Percentiles rank a stretch among this genome's conserved stretches.
These are phyloP conservation scores for Itoplectis maculator DNA, from an alignment of 2,888 invertebrate species.

Conservation along the genomic window DNA sequence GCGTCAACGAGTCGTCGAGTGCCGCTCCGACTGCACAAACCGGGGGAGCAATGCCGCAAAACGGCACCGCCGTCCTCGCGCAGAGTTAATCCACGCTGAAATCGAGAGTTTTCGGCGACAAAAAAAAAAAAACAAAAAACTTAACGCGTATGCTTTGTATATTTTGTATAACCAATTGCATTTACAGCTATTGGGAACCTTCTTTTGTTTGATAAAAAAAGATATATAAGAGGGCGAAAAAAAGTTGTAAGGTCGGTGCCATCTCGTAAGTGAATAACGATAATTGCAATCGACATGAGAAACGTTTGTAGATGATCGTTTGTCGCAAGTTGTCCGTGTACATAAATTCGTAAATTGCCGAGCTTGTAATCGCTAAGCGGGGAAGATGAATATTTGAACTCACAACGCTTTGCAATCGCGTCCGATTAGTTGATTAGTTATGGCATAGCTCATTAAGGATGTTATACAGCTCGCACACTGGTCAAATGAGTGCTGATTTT, in stretches of 20 bases:
- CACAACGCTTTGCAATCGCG: neutral
- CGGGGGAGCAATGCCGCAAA: conserved; percentile 76
- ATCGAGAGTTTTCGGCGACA: conserved; percentile 1
- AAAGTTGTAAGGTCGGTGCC: conserved; percentile 52
- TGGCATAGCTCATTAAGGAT: conserved; percentile 21
- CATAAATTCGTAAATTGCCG: conserved; percentile 48
- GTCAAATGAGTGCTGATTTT: no score
- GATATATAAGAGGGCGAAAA: neutral
- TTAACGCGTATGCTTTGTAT: conserved; percentile 53
- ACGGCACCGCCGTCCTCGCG: conserved; percentile 77
- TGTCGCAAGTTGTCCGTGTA: conserved; percentile 49
- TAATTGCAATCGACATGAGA: conserved; percentile 41
- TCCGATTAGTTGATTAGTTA: neutral
- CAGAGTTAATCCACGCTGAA: conserved; percentile 75
- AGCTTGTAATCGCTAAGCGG: conserved; percentile 43
- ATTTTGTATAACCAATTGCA: conserved; percentile 54
- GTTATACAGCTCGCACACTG: no score
- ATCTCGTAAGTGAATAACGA: conserved; percentile 41
- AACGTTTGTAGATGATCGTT: conserved; percentile 31
- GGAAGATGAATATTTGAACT: conserved; percentile 14
- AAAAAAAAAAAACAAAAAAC: conserved; percentile 11
- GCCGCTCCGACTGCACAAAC: conserved; percentile 74
- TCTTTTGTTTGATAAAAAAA: conserved; percentile 24
- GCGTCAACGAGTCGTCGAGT: conserved; percentile 77
- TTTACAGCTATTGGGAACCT: conserved; percentile 53